A percentile compares a stretch with the other conserved stretches of the same genome.
Conservation (phyloP, 2,113 vertebrate species). For the Etheostoma cragini region DNA sequence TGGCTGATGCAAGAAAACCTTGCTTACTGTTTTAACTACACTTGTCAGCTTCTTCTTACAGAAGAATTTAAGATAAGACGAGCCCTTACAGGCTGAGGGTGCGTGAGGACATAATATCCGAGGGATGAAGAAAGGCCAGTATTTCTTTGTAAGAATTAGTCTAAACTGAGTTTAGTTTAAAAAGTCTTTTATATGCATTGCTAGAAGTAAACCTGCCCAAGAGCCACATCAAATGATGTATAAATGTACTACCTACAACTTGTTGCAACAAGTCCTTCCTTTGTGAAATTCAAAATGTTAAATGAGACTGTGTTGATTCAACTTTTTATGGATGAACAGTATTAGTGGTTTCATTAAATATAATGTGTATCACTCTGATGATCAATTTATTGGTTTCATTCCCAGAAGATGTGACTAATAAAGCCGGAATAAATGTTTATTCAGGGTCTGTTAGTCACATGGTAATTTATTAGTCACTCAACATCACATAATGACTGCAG, state of each 20-base stretch:
- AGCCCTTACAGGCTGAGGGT: too few relatives aligned
- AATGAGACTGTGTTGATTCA: not conserved
- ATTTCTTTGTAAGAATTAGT: not conserved
- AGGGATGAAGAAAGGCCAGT: not conserved
- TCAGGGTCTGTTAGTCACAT: not conserved
- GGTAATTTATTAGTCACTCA: slow-evolving; percentile 7
- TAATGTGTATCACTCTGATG: not conserved
- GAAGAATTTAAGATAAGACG: not conserved
- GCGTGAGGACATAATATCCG: not conserved
- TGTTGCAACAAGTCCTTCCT: not conserved
- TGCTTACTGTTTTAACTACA: not conserved
- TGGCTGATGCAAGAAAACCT: not conserved
- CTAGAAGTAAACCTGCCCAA: not conserved
- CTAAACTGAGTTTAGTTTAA: too few relatives aligned
- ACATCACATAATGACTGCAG: not conserved
- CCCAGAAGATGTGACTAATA: slow-evolving; percentile 42
- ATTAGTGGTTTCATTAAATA: not conserved
- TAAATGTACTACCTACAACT: too few relatives aligned
- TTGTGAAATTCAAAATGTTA: not conserved
- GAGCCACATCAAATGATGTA: not conserved
- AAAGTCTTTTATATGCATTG: too few relatives aligned
- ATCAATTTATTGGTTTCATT: slow-evolving; percentile 21
- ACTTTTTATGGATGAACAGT: not conserved
- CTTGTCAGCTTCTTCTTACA: not conserved
- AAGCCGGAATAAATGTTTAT: slow-evolving; percentile 21